Evolutionary conservation across 1,140 invertebrate genomes (phyloP).

Genomic region (Nebria ingens): DNA sequence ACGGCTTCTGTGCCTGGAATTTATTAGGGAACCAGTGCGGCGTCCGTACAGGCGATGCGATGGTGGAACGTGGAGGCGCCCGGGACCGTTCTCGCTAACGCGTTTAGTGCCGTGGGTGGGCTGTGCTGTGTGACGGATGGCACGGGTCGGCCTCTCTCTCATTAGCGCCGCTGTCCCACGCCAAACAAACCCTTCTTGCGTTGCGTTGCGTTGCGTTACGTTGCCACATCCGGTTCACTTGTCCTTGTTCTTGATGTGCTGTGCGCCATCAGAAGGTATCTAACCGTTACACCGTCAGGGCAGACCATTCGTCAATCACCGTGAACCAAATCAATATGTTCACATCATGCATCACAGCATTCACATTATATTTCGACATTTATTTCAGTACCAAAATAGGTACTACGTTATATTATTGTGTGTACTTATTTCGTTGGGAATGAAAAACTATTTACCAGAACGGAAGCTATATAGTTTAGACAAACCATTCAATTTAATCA

Average conservation of each 20-base stretch:
- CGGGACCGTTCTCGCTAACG: conserved; percentile 18
- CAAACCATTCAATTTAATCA: too few species aligned
- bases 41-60: neutral
- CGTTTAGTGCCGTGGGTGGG: conserved; percentile 24
- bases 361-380: too few species aligned
- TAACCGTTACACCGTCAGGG: neutral
- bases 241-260: too few species aligned
- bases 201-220: neutral
- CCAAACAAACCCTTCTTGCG: neutral
- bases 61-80: neutral
- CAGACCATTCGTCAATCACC: too few species aligned
- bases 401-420: too few species aligned
- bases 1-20: conserved; percentile 25
- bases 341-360: too few species aligned
- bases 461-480: too few species aligned
- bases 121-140: conserved; percentile 22
- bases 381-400: too few species aligned
- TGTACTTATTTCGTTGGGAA: too few species aligned
- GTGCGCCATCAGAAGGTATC: neutral
- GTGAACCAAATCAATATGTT: too few species aligned
- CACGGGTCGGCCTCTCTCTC: conserved; percentile 18
- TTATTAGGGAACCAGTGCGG: conserved; percentile 23
- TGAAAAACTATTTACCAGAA: too few species aligned
- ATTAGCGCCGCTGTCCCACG: conserved; percentile 17
- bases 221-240: neutral